Evolutionary conservation across 2,888 invertebrate genomes (phyloP), one percentile per base, ranked within the genome.

Genomic region (Eucera pruinosa): DNA sequence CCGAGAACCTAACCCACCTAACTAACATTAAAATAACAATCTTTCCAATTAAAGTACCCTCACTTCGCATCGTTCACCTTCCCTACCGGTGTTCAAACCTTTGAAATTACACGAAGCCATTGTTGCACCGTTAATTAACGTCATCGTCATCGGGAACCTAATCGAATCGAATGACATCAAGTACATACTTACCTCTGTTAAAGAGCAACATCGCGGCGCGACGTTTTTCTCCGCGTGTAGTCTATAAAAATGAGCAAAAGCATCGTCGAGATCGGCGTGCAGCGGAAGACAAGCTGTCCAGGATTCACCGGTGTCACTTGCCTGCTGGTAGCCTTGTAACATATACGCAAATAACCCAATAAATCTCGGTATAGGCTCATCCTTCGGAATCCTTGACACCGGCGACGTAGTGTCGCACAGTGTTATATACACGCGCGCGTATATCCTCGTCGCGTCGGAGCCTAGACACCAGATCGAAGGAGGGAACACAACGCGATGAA

Each of bases 261-360:
- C 41, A 36, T 20, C 27, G 39, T 7, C 15, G 18, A 7, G 23
- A 30, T 47, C 23, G 36, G 30, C 15, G 25, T 25, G 57, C 47
- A 13, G 33, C 73, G 66, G 60, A 76, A 66, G 66, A 73, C 13
- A 30, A 36, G 45, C 23, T 23, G 48, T 76, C 76, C 68, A 82
- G 84, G 82, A 82, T 79, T 73, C 82, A 60, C 55, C 52, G 62
- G 60, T 78, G 80, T 82, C 86, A 73, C 79, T 84, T 70, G 74
- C 43, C 69, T n/a, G 62, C 58, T 60, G 57, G 33, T 52, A 88
- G 83, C 91, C 91, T 91, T 90, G 91, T 91, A 91, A 90, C 90
- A 90, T 89, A 91, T 91, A 89, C 88, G 87, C 88, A 88, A 89
- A 90, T 89, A 90, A 90, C 86, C 90, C 88, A 87, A 91, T 91